A percentile compares a stretch with the other conserved stretches of the same genome.
Evolutionary conservation across 2,797 vertebrate genomes (phyloP).

Genomic region (Hydrolagus colliei): DNA sequence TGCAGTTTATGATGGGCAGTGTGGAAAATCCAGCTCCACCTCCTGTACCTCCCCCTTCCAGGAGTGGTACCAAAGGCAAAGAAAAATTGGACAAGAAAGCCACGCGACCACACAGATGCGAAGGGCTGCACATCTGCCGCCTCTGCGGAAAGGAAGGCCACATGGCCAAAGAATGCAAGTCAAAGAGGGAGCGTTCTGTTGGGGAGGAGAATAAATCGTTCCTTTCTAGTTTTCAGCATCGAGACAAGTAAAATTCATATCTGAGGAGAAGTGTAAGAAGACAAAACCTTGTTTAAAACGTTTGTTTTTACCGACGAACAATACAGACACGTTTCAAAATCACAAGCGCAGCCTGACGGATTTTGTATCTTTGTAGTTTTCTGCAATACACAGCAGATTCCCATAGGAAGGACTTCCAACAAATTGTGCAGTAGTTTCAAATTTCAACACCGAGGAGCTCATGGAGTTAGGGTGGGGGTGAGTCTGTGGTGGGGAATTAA

Average conservation of each 20-base stretch:
- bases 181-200: not conserved
- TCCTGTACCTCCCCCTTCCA: not conserved
- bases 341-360: too few species aligned
- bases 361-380: too few species aligned
- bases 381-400: too few species aligned
- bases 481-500: too few species aligned
- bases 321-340: too few species aligned
- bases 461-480: too few species aligned
- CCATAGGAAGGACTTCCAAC: too few species aligned
- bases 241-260: not conserved
- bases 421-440: too few species aligned
- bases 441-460: too few species aligned
- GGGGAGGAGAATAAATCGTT: not conserved
- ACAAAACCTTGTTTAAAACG: too few species aligned
- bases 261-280: not conserved
- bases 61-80: not conserved
- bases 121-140: not conserved
- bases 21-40: not conserved
- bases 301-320: too few species aligned
- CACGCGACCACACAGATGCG: not conserved
- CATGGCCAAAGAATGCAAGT: constrained; percentile 1
- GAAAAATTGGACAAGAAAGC: not conserved
- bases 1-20: not conserved
- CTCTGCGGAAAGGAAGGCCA: constrained; percentile 15
- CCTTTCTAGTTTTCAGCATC: not conserved